These are phyloP conservation scores for Ormia ochracea DNA, from an alignment of 2,888 invertebrate species.

Conservation along the genomic window DNA sequence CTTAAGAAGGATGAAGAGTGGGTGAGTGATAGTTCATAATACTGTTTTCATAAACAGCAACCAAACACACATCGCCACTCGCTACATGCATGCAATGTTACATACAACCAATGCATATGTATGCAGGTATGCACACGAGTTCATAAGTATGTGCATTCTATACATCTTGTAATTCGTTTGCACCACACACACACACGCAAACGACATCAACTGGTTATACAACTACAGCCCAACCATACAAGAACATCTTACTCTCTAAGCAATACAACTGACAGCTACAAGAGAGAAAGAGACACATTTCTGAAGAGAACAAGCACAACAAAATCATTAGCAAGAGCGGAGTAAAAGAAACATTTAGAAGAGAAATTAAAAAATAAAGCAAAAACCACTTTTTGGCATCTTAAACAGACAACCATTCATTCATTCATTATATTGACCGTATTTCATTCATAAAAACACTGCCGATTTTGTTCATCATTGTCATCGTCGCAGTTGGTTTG, in stretches of 20 bases:
- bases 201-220: not conserved
- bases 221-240: conserved; percentile 1
- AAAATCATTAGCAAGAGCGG: not conserved
- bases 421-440: conserved; percentile 52
- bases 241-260: conserved; percentile 35
- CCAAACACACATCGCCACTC: not conserved
- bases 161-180: not conserved
- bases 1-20: conserved; percentile 45
- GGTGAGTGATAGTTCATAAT: conserved; percentile 47
- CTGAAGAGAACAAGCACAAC: conserved; percentile 15
- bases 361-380: conserved; percentile 23
- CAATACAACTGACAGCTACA: conserved; percentile 27
- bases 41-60: conserved; percentile 25
- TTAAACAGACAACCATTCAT: conserved; percentile 27
- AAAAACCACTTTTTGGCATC: conserved; percentile 56
- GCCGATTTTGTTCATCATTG: conserved; percentile 38
- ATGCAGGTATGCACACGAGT: conserved; percentile 3
- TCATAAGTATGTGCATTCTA: not conserved
- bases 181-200: conserved; percentile 38
- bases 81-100: not conserved
- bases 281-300: not conserved
- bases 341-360: conserved; percentile 14
- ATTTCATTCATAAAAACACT: conserved; percentile 67
- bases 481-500: conserved; percentile 24
- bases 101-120: not conserved